Percentiles rank a stretch among this genome's conserved stretches.
Evolutionary conservation across 2,113 vertebrate genomes (phyloP).

Genomic region (Psittacula cyanocephala): DNA sequence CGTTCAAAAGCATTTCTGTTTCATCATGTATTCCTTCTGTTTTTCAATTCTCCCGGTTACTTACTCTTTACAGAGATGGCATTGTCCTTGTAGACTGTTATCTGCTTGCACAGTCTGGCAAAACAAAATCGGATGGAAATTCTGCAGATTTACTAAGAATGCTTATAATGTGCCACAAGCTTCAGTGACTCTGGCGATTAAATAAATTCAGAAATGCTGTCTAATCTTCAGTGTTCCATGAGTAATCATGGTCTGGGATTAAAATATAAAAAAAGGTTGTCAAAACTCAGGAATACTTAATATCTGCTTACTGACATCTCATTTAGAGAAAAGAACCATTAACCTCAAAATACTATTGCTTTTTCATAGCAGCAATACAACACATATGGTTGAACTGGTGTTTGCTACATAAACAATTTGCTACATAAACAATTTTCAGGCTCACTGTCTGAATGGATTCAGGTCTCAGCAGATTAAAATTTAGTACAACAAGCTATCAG

Average conservation of each 20-base stretch:
- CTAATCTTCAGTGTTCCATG: constrained; percentile 1
- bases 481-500: neutral
- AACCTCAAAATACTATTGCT: neutral
- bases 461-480: neutral
- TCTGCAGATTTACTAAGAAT: neutral
- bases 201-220: constrained; percentile 6
- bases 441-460: neutral
- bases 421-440: neutral
- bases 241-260: constrained; percentile 4
- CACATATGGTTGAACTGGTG: neutral
- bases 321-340: constrained; percentile 26
- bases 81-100: neutral
- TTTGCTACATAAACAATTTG: neutral
- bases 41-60: neutral
- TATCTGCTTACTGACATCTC: constrained; percentile 24
- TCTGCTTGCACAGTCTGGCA: neutral
- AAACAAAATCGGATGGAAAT: neutral
- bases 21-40: neutral
- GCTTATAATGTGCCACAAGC: neutral
- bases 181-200: constrained; percentile 34
- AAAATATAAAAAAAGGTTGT: constrained; percentile 24
- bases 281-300: neutral
- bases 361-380: neutral
- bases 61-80: neutral
- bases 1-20: neutral